phyloP scores from a whole-genome alignment of 2,888 invertebrate genomes.

The Trimorus sp. region DNA sequence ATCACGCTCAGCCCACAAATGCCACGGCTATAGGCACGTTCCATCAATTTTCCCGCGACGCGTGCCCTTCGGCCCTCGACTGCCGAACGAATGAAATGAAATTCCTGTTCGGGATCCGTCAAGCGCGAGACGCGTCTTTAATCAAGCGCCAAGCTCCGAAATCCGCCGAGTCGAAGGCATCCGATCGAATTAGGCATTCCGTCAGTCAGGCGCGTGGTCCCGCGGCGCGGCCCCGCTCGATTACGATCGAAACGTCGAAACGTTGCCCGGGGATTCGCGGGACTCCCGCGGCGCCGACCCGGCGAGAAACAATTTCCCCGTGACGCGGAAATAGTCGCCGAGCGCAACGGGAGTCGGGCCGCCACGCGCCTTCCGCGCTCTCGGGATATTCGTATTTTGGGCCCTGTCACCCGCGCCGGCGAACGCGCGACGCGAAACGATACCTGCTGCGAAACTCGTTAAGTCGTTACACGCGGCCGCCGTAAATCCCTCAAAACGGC shows the following conservation, averaged over 20 bases:
- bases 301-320: constrained; percentile 75
- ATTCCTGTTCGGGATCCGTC: constrained; percentile 52
- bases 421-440: constrained; percentile 42
- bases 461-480: constrained; percentile 27
- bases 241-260: constrained; percentile 57
- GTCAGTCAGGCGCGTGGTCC: constrained; percentile 52
- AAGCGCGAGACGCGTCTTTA: constrained; percentile 51
- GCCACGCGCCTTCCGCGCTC: constrained; percentile 74
- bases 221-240: constrained; percentile 43
- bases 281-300: constrained; percentile 76
- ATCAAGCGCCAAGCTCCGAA: constrained; percentile 40
- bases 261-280: constrained; percentile 64
- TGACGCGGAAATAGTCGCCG: constrained; percentile 78
- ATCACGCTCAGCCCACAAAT: constrained; percentile 23
- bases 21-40: constrained; percentile 27
- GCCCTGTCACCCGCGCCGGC: constrained; percentile 61
- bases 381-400: constrained; percentile 69
- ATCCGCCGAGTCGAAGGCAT: constrained; percentile 49
- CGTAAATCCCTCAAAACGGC: constrained; percentile 27
- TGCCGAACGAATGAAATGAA: constrained; percentile 48
- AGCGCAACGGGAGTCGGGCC: constrained; percentile 74
- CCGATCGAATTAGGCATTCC: constrained; percentile 60
- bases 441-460: constrained; percentile 60
- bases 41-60: constrained; percentile 49
- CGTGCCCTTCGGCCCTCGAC: constrained; percentile 30